These are phyloP conservation scores for Acinonyx jubatus DNA, from an alignment of 2,113 vertebrate species.

Conservation along the genomic window DNA sequence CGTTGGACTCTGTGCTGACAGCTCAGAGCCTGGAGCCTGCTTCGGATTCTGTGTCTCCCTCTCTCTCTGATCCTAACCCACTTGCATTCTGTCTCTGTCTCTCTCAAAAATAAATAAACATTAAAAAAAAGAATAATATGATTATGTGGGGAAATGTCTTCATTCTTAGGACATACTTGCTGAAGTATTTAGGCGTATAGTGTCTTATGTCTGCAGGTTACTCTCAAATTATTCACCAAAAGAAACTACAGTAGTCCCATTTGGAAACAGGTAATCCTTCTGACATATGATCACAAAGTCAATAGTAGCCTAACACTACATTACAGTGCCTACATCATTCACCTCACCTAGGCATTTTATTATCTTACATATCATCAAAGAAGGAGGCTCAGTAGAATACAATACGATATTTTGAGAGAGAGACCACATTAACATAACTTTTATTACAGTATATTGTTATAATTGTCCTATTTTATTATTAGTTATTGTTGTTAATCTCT, in stretches of 20 bases:
- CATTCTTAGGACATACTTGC: background rate
- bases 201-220: background rate
- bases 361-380: background rate
- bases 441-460: background rate
- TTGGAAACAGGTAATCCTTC: background rate
- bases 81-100: no score
- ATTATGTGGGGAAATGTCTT: background rate
- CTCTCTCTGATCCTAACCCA: no score
- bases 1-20: no score
- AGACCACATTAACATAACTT: background rate
- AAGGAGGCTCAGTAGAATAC: background rate
- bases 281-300: background rate
- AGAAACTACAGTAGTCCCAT: background rate
- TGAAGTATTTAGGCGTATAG: background rate
- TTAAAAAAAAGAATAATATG: background rate
- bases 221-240: background rate
- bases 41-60: no score
- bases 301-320: background rate
- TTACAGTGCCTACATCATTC: background rate
- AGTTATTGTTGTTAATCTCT: background rate
- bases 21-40: no score
- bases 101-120: no score
- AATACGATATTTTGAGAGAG: background rate
- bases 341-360: background rate
- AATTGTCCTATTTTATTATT: background rate